These are phyloP conservation scores for Lamproptera curius DNA, from an alignment of 2,888 invertebrate species.

Conservation along the genomic window DNA sequence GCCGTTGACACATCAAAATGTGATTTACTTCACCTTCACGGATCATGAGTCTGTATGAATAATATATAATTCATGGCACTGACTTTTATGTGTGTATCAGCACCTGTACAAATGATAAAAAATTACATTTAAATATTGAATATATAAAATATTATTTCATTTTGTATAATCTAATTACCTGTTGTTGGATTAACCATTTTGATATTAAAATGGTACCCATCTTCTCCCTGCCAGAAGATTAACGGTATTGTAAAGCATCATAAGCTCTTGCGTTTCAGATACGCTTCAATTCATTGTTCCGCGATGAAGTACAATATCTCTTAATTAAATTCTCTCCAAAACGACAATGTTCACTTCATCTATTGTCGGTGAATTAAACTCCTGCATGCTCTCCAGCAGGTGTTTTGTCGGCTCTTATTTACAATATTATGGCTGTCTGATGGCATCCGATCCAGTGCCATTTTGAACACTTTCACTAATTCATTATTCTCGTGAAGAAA, in stretches of 20 bases:
- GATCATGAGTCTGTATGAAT: conserved; percentile 24
- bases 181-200: not conserved
- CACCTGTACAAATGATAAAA: conserved; percentile 20
- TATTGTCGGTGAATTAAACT: not conserved
- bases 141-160: conserved; percentile 3
- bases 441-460: too few relatives aligned
- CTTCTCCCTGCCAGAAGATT: not conserved
- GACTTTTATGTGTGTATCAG: conserved; percentile 24
- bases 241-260: too few relatives aligned
- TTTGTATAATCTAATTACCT: not conserved
- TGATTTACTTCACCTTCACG: too few relatives aligned
- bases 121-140: conserved; percentile 7
- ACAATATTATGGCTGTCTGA: too few relatives aligned
- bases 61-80: conserved; percentile 27
- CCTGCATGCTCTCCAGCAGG: not conserved
- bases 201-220: too few relatives aligned
- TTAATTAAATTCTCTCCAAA: not conserved
- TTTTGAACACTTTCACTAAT: not conserved
- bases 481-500: not conserved
- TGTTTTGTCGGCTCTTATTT: not conserved
- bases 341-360: too few relatives aligned
- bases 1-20: conserved; percentile 19
- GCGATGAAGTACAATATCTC: too few relatives aligned
- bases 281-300: too few relatives aligned
- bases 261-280: too few relatives aligned